A percentile compares a stretch with the other conserved stretches of the same genome.
phyloP scores from a whole-genome alignment of 2,797 vertebrate genomes.

The Sylvilagus floridanus region DNA sequence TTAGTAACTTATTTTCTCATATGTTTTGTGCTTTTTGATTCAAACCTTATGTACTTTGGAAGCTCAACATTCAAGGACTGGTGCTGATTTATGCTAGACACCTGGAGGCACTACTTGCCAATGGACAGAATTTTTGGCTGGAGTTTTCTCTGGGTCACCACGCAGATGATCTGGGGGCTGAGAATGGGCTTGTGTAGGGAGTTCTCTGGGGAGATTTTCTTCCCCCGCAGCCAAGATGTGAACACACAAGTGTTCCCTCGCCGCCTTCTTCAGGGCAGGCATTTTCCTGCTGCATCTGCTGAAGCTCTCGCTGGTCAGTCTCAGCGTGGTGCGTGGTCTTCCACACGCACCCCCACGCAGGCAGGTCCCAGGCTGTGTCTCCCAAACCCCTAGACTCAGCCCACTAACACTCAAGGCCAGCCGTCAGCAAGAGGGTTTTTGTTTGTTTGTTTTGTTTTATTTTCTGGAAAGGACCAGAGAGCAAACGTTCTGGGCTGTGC shows the following conservation, averaged over 20 bases:
- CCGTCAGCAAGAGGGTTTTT: neutral
- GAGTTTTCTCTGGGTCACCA: neutral
- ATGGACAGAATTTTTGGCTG: neutral
- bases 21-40: neutral
- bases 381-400: neutral
- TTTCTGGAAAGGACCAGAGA: neutral
- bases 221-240: neutral
- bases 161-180: neutral
- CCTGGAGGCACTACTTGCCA: neutral
- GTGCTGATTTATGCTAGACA: neutral
- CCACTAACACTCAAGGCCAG: neutral
- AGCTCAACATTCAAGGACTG: neutral
- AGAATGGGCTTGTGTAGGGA: neutral
- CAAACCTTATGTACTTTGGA: neutral
- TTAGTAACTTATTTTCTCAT: neutral
- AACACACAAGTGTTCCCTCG: neutral
- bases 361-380: neutral
- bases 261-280: neutral
- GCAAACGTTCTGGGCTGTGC: neutral
- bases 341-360: neutral
- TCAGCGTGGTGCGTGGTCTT: neutral
- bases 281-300: neutral
- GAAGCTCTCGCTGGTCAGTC: neutral
- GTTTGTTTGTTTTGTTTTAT: too few species aligned
- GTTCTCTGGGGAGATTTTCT: neutral